These are phyloP conservation scores for Cephus rjabovi DNA, from an alignment of 2,888 invertebrate species.

Conservation along the genomic window DNA sequence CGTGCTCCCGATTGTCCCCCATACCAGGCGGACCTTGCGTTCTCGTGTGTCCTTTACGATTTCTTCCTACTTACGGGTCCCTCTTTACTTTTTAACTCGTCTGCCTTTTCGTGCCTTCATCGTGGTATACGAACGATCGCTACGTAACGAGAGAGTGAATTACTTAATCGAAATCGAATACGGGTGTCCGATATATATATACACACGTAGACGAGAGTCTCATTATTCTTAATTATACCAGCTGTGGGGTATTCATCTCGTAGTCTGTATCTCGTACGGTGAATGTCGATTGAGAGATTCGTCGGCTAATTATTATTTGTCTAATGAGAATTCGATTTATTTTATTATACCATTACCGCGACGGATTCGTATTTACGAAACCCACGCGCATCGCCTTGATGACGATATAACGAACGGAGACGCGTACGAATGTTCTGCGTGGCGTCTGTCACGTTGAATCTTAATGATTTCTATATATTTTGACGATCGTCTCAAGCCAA, in stretches of 20 bases:
- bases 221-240: no score
- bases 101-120: not conserved
- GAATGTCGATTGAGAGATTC: slow-evolving; percentile 11
- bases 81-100: not conserved
- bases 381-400: slow-evolving; percentile 6
- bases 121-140: not conserved
- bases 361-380: not conserved
- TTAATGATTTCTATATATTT: no score
- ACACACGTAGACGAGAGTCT: no score
- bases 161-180: not conserved
- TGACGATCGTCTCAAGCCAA: not conserved
- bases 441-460: no score
- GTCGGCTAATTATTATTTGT: slow-evolving; percentile 12
- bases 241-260: no score
- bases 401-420: slow-evolving; percentile 8
- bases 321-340: slow-evolving; percentile 17
- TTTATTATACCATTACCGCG: not conserved
- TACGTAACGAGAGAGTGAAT: not conserved
- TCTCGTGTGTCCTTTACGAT: not conserved
- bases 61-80: not conserved
- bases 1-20: no score
- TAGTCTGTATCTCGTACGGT: not conserved
- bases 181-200: not conserved
- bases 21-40: no score
- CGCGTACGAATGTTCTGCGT: not conserved